Percentiles rank a stretch among this genome's conserved stretches.
Evolutionary conservation across 2,113 vertebrate species (phyloP).

Genomic region (Rhabdornis inornatus): DNA sequence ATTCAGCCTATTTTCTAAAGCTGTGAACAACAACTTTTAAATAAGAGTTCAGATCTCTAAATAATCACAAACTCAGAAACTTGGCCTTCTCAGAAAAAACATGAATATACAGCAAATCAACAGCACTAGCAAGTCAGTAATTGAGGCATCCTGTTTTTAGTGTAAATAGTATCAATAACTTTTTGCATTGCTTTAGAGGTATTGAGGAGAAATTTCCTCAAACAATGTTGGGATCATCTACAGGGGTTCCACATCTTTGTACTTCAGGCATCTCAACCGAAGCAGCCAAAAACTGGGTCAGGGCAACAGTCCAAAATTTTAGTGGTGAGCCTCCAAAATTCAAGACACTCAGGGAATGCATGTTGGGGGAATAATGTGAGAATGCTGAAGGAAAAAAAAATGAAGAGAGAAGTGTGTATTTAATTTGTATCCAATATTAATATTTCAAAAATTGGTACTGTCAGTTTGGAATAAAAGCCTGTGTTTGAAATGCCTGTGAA

Average conservation of each 20-base stretch:
- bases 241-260: not conserved
- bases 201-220: not conserved
- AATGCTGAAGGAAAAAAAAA: not conserved
- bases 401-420: not conserved
- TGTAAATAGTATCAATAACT: not conserved
- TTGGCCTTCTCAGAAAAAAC: not conserved
- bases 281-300: slow-evolving; percentile 56
- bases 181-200: not conserved
- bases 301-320: not conserved
- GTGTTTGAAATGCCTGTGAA: not conserved
- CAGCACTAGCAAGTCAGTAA: not conserved
- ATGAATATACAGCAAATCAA: not conserved
- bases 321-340: slow-evolving; percentile 62
- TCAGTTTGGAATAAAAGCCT: not conserved
- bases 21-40: not conserved
- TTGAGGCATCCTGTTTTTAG: not conserved
- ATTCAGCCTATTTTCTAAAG: not conserved
- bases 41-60: not conserved
- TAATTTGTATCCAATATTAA: not conserved
- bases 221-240: not conserved
- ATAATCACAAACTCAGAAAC: not conserved
- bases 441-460: not conserved
- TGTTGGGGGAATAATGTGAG: not conserved
- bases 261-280: not conserved
- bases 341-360: slow-evolving; percentile 37